Evolutionary conservation across 2,113 vertebrate species (phyloP), one percentile per base, ranked within the genome.

Genomic region (Phylloscopus trochilus): DNA sequence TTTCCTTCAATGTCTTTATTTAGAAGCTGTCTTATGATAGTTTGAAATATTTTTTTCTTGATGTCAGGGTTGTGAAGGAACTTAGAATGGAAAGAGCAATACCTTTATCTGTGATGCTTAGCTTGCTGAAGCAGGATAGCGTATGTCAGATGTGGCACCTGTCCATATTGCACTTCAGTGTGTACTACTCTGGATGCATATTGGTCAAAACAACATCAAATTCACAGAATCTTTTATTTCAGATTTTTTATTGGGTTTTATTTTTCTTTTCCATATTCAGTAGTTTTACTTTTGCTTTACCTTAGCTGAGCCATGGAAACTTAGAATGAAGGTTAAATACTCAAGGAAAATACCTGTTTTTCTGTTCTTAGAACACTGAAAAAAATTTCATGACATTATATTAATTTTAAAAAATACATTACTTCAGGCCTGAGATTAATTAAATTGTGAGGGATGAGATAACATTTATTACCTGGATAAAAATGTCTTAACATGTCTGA

Each of bases 121-220:
- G 7, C 13, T 90, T 41, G 35, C 33, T 68, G 46, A 68, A 64
- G 59, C n/a, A 83, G 30, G 35, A 52, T 23, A 37, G 1, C n/a
- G 0, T 31, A 22, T 35, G 12, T 43, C 64, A 31, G 66, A 52
- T 16, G 21, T 13, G 20, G 3, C 16, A 56, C 5, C 15, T 69
- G 30, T 33, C 5, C 24, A 11, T 55, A 43, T 5, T 75, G 4
- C 3, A 12, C 33, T 47, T 84, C 4, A 6, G 0, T 18, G 4
- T 55, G 10, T 64, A 19, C 15, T 16, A 11, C 2, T 39, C 30
- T 55, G 15, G 33, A 47, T 49, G 17, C 47, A 28, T 69, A 80
- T 31, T 26, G 35, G 33, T 56, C 22, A 46, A 76, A 76, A 75
- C 2, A 74, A 7, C 10, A 41, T 41, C 6, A 13, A 41, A 14